Percentiles rank a stretch among this genome's conserved stretches.
These are phyloP conservation scores for Notodonta dromedarius DNA, from an alignment of 2,888 invertebrate genomes.

Conservation along the genomic window DNA sequence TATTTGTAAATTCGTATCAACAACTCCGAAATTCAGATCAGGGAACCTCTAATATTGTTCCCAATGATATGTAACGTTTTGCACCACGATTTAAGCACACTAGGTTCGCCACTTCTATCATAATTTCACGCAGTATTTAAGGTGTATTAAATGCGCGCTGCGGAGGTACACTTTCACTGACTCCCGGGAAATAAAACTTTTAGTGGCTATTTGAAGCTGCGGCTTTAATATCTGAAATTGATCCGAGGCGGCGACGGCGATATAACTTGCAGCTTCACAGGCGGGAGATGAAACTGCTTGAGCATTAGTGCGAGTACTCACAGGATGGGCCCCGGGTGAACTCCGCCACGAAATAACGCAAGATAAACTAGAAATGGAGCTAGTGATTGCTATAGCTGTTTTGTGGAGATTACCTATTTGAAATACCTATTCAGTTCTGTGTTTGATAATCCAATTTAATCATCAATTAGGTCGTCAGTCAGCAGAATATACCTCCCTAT, in stretches of 20 bases:
- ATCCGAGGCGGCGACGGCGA: conserved; percentile 35
- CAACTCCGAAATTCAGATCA: too few relatives aligned
- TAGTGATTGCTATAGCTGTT: background rate
- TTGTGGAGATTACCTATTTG: background rate
- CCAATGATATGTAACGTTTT: too few relatives aligned
- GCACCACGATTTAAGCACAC: too few relatives aligned
- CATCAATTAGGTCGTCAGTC: too few relatives aligned
- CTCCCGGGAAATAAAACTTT: conserved; percentile 68
- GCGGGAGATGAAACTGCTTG: conserved; percentile 45
- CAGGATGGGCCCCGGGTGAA: background rate
- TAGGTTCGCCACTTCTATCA: too few relatives aligned
- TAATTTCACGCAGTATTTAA: too few relatives aligned
- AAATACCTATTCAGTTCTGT: too few relatives aligned
- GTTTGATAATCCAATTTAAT: too few relatives aligned
- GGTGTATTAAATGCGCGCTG: conserved; percentile 10
- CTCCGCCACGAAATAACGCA: background rate
- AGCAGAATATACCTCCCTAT: too few relatives aligned
- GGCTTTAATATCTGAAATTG: conserved; percentile 59
- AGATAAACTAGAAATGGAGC: background rate
- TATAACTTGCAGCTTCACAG: conserved; percentile 52
- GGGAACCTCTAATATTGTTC: too few relatives aligned
- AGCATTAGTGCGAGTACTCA: conserved; percentile 42
- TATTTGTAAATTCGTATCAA: too few relatives aligned
- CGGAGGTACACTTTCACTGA: conserved; percentile 35
- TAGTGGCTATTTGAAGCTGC: conserved; percentile 50